Evolutionary conservation across 2,888 invertebrate species (phyloP).

Genomic region (Cheilosia grossa): DNA sequence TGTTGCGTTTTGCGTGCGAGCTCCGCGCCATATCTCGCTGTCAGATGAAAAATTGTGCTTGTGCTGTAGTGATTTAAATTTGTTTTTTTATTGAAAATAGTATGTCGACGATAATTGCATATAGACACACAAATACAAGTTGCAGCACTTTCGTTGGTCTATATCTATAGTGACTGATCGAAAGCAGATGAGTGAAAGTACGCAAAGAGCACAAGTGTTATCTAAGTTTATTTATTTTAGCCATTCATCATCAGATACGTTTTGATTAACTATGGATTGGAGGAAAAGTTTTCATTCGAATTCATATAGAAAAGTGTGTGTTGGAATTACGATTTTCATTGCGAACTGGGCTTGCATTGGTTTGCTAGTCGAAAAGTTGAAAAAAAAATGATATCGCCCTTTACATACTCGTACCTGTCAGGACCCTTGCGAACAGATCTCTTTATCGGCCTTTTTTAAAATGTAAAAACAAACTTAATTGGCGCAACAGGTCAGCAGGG

Average conservation of each 20-base stretch:
- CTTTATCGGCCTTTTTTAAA: too few relatives aligned
- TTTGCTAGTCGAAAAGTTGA: too few relatives aligned
- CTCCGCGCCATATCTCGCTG: conserved; percentile 15
- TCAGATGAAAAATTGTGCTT: conserved; percentile 60
- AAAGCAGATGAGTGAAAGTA: conserved; percentile 68
- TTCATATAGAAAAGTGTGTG: background rate
- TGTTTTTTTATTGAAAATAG: conserved; percentile 46
- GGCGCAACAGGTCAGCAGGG: too few relatives aligned
- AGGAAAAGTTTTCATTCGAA: conserved; percentile 41
- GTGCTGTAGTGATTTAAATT: conserved; percentile 40
- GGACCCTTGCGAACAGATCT: too few relatives aligned
- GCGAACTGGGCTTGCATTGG: too few relatives aligned
- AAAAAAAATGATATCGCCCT: too few relatives aligned
- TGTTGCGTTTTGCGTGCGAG: conserved; percentile 56
- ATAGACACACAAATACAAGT: conserved; percentile 2
- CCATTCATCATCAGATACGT: conserved; percentile 27
- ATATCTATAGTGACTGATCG: conserved; percentile 18
- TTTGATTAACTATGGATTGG: conserved; percentile 48
- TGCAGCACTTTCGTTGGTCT: background rate
- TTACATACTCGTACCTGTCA: too few relatives aligned
- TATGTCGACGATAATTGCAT: conserved; percentile 63
- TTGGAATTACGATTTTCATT: background rate
- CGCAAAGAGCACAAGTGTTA: background rate
- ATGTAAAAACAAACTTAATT: too few relatives aligned
- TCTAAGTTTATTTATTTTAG: conserved; percentile 34